phyloP scores from a whole-genome alignment of 2,888 invertebrate species.

The Rhaphigaster nebulosa region DNA sequence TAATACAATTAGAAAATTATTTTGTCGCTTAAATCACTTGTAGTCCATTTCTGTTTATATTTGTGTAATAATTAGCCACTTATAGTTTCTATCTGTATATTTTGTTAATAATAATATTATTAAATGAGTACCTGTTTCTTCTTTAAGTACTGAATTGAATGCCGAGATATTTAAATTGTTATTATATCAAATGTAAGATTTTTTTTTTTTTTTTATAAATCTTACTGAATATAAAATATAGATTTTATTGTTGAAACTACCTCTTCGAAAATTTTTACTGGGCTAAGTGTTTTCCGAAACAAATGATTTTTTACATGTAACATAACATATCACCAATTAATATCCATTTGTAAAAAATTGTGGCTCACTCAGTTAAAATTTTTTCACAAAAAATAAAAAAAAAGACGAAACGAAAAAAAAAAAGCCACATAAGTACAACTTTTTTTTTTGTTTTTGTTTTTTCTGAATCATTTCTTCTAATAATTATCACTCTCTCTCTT shows the following conservation, averaged over 20 bases:
- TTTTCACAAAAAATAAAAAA: neutral
- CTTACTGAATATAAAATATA: neutral
- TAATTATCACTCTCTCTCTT: constrained; percentile 15
- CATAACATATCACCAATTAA: constrained; percentile 54
- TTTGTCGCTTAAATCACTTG: neutral
- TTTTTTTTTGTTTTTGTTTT: neutral
- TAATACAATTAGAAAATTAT: neutral
- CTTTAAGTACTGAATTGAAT: neutral
- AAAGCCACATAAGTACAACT: constrained; percentile 27
- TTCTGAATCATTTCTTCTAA: neutral
- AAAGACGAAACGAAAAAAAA: constrained; percentile 15
- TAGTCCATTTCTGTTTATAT: neutral
- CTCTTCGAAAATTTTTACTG: constrained; percentile 23
- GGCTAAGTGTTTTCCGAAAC: constrained; percentile 30
- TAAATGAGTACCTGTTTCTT: constrained; percentile 8
- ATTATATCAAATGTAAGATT: no score
- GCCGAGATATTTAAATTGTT: neutral
- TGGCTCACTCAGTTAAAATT: neutral
- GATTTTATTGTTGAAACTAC: neutral
- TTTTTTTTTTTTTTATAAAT: neutral
- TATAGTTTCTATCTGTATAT: constrained; percentile 14
- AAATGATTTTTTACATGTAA: constrained; percentile 53
- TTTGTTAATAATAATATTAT: constrained; percentile 14
- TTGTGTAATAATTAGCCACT: neutral
- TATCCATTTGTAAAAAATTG: constrained; percentile 45